Conservation (phyloP, 2,797 vertebrate species). For the Acrossocheilus wenchowensis region DNA sequence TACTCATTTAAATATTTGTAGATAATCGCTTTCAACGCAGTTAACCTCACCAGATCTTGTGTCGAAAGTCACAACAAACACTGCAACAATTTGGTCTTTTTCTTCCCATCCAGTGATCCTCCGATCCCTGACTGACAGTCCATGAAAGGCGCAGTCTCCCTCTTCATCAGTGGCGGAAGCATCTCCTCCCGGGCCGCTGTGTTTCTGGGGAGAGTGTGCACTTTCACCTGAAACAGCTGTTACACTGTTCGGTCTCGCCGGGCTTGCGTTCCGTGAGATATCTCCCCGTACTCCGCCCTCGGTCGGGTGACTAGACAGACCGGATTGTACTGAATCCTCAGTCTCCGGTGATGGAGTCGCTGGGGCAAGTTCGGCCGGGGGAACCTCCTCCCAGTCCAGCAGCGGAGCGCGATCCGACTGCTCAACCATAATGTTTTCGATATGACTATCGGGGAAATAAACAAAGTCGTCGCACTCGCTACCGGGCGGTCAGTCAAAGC, state of each 20-base stretch:
- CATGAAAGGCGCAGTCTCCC: constrained; percentile 67
- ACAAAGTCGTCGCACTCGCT: constrained; percentile 22
- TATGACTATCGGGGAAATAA: constrained; percentile 43
- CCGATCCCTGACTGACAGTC: constrained; percentile 67
- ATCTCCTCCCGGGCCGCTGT: constrained; percentile 64
- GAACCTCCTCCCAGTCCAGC: constrained; percentile 93
- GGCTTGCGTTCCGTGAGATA: constrained; percentile 59
- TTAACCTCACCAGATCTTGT: constrained; percentile 89
- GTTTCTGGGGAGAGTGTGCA: constrained; percentile 67
- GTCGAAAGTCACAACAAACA: constrained; percentile 96
- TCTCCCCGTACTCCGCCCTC: constrained; percentile 61
- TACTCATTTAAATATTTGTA: background rate
- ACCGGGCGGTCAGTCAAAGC: background rate
- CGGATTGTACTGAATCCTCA: constrained; percentile 64
- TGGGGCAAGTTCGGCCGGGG: constrained; percentile 76
- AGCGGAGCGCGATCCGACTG: constrained; percentile 92
- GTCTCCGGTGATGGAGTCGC: constrained; percentile 67
- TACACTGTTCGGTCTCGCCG: constrained; percentile 52
- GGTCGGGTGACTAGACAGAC: constrained; percentile 64
- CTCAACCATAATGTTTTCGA: constrained; percentile 81
- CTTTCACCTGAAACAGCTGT: constrained; percentile 72
- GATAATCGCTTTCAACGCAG: background rate
- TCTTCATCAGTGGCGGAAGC: constrained; percentile 65
- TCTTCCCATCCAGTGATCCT: constrained; percentile 83
- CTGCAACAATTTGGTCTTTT: constrained; percentile 91